Percentiles rank a stretch among this genome's conserved stretches.
Conservation (phyloP, 2,797 vertebrate genomes). For the Poecilia picta region DNA sequence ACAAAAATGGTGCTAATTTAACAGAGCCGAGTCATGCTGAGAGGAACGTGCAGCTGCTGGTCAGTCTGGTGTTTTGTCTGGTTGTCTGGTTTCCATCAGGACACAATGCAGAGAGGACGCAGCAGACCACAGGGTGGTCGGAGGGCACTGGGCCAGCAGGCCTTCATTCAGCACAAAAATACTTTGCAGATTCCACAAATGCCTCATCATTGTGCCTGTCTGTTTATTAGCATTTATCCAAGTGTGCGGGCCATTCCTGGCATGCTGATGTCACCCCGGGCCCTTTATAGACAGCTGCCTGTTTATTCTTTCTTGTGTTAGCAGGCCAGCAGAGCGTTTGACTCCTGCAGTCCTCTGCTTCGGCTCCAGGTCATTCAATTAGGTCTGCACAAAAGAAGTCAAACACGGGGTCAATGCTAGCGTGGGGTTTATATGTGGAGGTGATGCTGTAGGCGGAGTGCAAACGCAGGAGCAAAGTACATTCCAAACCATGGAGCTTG, state of each 20-base stretch:
- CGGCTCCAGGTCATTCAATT: constrained; percentile 61
- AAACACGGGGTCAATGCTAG: constrained; percentile 56
- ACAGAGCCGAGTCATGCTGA: constrained; percentile 17
- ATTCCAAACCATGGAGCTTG: constrained; percentile 62
- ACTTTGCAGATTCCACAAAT: constrained; percentile 75
- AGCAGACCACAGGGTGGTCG: constrained; percentile 42
- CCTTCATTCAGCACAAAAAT: constrained; percentile 69
- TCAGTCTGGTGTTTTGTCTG: constrained; percentile 63
- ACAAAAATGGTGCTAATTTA: constrained; percentile 19
- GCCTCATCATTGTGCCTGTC: constrained; percentile 66
- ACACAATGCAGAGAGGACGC: constrained; percentile 66
- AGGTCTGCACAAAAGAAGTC: constrained; percentile 62
- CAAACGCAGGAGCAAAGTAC: constrained; percentile 30
- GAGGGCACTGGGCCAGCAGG: constrained; percentile 57
- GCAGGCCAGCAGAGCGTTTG: constrained; percentile 43
- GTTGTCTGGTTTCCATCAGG: constrained; percentile 64
- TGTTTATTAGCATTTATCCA: constrained; percentile 65
- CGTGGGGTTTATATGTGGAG: constrained; percentile 41
- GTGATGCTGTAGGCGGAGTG: constrained; percentile 23
- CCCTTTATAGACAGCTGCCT: constrained; percentile 60
- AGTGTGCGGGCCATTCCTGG: constrained; percentile 60
- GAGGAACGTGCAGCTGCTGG: constrained; percentile 62
- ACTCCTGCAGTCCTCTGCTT: constrained; percentile 49
- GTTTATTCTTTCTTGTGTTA: constrained; percentile 49
- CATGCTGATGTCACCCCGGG: constrained; percentile 58